Evolutionary conservation across 2,797 vertebrate species (phyloP), one percentile per base, ranked within the genome.

Genomic region (Lepus oiostolus): DNA sequence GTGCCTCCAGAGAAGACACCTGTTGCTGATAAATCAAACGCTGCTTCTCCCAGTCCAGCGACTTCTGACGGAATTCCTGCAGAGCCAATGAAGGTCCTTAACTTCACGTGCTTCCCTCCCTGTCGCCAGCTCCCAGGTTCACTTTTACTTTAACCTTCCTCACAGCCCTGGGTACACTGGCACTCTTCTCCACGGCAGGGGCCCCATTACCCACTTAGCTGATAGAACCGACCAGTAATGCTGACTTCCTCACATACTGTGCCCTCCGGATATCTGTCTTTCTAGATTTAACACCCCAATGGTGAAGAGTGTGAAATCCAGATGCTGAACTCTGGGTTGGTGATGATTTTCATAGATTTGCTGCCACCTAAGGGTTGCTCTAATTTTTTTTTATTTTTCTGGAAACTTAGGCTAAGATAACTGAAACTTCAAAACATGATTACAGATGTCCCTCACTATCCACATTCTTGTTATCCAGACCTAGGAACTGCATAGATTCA

Each of bases 21-120:
- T 99, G 99, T 96, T 99, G 99, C 96, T 99, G 99, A 98, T 99
- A 98, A 96, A 97, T 98, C 90, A 98, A 87, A 35, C 98, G 98
- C 97, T 99, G 99, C 97, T 99, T 98, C 98, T 99, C 99, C 99
- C 99, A 99, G 92, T 99, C 98, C 42, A 98, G 94, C 7, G 99
- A 99, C 91, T 97, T 98, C 85, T 98, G 98, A 32, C 98, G 98
- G 85, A 99, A 99, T 90, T 99, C 99, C 99, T 99, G 95, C 93
- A 96, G 95, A 97, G 85, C 93, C 93, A 98, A 97, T 97, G 88
- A 96, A 90, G 80, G 58, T 84, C 74, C 5, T 58, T 94, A 93
- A 94, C 47, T 93, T 82, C 74, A 96, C 91, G 88, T 88, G 81
- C 83, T 68, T 85, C 85, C 89, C 92, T 95, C 75, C 14, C 94